Percentiles rank a stretch among this genome's conserved stretches.
phyloP scores from a whole-genome alignment of 1,140 invertebrate species.

The Oedothorax gibbosus region DNA sequence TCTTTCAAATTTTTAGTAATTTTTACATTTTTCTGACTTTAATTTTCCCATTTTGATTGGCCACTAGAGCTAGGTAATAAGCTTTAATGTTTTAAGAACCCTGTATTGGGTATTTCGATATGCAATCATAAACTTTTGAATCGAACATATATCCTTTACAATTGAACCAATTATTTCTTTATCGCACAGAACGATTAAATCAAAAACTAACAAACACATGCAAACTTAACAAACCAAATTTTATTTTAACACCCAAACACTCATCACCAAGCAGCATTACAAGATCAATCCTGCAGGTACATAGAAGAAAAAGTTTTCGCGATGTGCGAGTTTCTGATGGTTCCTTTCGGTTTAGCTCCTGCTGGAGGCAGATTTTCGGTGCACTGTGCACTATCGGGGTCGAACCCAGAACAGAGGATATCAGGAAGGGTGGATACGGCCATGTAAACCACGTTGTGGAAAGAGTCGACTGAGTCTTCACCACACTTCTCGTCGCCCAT shows the following conservation, averaged over 20 bases:
- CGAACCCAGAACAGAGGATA: slow-evolving; percentile 63
- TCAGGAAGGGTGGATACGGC: slow-evolving; percentile 63
- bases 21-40: no score
- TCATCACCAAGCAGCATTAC: neutral
- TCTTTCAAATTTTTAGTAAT: no score
- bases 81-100: no score
- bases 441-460: slow-evolving; percentile 62
- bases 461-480: slow-evolving; percentile 63
- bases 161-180: no score
- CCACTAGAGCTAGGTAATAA: no score
- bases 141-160: no score
- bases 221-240: slow-evolving; percentile 51
- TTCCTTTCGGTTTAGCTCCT: slow-evolving; percentile 58
- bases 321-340: slow-evolving; percentile 49
- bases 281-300: slow-evolving; percentile 20
- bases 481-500: slow-evolving; percentile 62
- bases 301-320: slow-evolving; percentile 44
- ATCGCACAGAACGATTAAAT: no score
- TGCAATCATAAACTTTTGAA: no score
- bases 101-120: no score
- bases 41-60: no score
- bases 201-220: neutral
- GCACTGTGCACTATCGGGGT: slow-evolving; percentile 48
- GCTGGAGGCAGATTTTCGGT: slow-evolving; percentile 50
- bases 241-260: slow-evolving; percentile 28